phyloP scores from a whole-genome alignment of 2,113 vertebrate genomes.

The Labeo rohita region DNA sequence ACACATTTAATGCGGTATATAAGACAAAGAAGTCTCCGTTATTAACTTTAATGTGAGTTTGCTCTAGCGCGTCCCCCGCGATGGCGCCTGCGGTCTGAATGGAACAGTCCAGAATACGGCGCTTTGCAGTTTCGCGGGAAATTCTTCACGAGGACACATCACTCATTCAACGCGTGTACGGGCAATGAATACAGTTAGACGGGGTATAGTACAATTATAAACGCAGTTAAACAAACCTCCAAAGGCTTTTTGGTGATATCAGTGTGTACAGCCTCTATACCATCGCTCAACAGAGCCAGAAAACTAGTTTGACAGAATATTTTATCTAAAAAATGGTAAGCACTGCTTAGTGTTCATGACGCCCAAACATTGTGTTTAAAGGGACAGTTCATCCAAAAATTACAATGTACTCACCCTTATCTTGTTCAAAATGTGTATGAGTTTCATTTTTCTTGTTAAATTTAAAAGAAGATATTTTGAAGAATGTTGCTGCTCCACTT shows the following conservation, averaged over 20 bases:
- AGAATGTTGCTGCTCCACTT: not conserved
- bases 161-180: not conserved
- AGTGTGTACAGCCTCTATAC: not conserved
- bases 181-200: not conserved
- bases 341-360: not conserved
- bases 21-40: not conserved
- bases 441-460: too few species aligned
- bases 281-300: not conserved
- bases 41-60: not conserved
- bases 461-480: too few species aligned
- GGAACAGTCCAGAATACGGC: conserved; percentile 60
- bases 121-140: conserved; percentile 72
- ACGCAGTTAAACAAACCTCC: not conserved
- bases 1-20: too few species aligned
- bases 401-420: not conserved
- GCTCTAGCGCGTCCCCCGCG: not conserved
- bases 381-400: not conserved
- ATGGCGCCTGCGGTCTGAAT: conserved; percentile 3
- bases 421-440: too few species aligned
- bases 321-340: too few species aligned
- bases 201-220: not conserved
- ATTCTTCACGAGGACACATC: conserved; percentile 38
- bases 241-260: not conserved
- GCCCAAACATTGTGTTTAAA: not conserved
- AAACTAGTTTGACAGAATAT: not conserved